Conservation (phyloP, 2,888 invertebrate species). For the Aleiodes alternator region DNA sequence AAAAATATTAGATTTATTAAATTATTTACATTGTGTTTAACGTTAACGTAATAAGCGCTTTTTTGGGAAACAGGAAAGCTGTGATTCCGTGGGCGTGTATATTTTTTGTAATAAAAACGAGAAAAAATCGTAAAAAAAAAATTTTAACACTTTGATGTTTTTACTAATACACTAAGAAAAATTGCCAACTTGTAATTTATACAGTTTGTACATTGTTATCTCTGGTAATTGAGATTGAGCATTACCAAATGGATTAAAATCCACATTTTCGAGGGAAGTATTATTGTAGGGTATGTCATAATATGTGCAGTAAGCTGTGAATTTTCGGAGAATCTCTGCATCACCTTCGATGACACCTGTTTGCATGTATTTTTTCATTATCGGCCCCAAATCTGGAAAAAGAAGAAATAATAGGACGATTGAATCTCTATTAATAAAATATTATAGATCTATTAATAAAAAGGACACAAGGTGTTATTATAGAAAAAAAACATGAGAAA, state of each 20-base stretch:
- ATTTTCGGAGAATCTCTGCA: conserved; percentile 72
- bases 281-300: conserved; percentile 77
- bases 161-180: not conserved
- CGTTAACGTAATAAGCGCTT: not conserved
- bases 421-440: too few relatives aligned
- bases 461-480: too few relatives aligned
- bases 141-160: not conserved
- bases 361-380: conserved; percentile 76
- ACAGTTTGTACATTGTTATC: conserved; percentile 23
- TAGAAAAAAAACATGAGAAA: too few relatives aligned
- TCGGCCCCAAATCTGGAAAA: conserved; percentile 72
- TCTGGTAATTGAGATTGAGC: not conserved
- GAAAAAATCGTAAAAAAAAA: not conserved
- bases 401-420: not conserved
- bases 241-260: conserved; percentile 16
- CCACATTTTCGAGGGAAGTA: conserved; percentile 61
- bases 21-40: conserved; percentile 13
- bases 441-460: too few relatives aligned
- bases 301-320: conserved; percentile 79
- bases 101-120: conserved; percentile 3
- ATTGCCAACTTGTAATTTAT: conserved; percentile 10
- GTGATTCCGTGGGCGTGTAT: not conserved
- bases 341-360: conserved; percentile 75
- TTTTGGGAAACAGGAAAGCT: not conserved
- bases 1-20: conserved; percentile 31